Evolutionary conservation across 2,888 invertebrate species (phyloP), one percentile per base, ranked within the genome.

Genomic region (Resseliella maxima): DNA sequence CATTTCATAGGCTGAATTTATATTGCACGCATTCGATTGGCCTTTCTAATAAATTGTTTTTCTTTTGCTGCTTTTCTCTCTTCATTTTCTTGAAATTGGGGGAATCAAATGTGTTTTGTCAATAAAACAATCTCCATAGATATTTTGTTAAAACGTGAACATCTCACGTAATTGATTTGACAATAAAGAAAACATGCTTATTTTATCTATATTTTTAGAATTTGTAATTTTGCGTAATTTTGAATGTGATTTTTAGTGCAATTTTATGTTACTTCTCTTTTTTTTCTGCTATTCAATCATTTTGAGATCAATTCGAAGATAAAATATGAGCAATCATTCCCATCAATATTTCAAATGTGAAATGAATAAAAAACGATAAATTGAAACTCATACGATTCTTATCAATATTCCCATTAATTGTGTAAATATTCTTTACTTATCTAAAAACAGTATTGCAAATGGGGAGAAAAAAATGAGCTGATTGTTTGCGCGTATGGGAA

Each of bases 371-470:
- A 36, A 1, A 21, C 36, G n/a, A 83, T 83, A 83, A 83, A 83
- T 83, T 24, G 83, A 83, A 83, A 36, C 24, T 5, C 83, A n/a
- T n/a, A 83, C 83, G 38, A 83, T 38, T 83, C 83, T 83, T 83
- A 83, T 83, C 83, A 83, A 83, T 83, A 12, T 83, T 83, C 38
- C 38, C 83, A 83, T 83, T 83, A 83, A 83, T 83, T 83, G 83
- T 83, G 83, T 83, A 83, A 83, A 83, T 83, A 83, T 38, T 83
- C 41, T 83, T 83, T 38, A n/a, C 41, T 83, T 83, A 83, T 83
- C 83, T 83, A 38, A 83, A 38, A 38, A 35, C 36, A 1, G 21
- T 18, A 36, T 21, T 21, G 15, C 21, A 36, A 81, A 81, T 27
- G 10, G 64, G 15, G 24, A 27, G 8, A 64, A 64, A 27, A 31